Conservation (phyloP, 1,140 invertebrate genomes). For the Drosophila tropicalis region DNA sequence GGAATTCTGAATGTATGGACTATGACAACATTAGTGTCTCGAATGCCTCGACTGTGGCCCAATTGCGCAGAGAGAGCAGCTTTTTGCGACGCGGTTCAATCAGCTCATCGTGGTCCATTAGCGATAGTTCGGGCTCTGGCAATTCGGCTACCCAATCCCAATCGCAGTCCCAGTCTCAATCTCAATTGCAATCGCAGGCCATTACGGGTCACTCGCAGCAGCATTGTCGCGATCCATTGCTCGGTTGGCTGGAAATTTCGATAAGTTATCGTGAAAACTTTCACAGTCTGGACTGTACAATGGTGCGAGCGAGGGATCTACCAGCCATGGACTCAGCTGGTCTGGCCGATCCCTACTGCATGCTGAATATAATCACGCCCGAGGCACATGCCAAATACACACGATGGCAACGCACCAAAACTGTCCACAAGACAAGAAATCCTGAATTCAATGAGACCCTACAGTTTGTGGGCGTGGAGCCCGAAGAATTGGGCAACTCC, state of each 20-base stretch:
- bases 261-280: conserved; percentile 90
- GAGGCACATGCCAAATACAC: conserved; percentile 78
- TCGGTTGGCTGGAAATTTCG: conserved; percentile 90
- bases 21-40: conserved; percentile 74
- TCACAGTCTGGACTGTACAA: conserved; percentile 90
- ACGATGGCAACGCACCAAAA: conserved; percentile 87
- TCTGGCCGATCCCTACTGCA: conserved; percentile 95
- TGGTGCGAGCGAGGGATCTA: conserved; percentile 89
- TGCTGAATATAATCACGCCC: conserved; percentile 89
- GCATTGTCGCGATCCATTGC: conserved; percentile 83
- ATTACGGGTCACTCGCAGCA: conserved; percentile 39
- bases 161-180: conserved; percentile 28
- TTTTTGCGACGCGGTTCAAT: conserved; percentile 73
- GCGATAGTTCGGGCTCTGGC: conserved; percentile 77
- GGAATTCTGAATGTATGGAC: conserved; percentile 51
- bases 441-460: conserved; percentile 97
- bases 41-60: conserved; percentile 55
- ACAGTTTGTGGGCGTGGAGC: conserved; percentile 92
- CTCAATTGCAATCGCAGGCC: conserved; percentile 16
- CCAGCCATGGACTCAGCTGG: conserved; percentile 95
- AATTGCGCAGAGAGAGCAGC: conserved; percentile 70
- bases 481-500: conserved; percentile 88
- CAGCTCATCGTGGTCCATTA: conserved; percentile 80
- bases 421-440: conserved; percentile 95
- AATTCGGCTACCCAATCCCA: conserved; percentile 63